A percentile compares a stretch with the other conserved stretches of the same genome.
These are phyloP conservation scores for Lathronympha strigana DNA, from an alignment of 2,888 invertebrate genomes.

Conservation along the genomic window DNA sequence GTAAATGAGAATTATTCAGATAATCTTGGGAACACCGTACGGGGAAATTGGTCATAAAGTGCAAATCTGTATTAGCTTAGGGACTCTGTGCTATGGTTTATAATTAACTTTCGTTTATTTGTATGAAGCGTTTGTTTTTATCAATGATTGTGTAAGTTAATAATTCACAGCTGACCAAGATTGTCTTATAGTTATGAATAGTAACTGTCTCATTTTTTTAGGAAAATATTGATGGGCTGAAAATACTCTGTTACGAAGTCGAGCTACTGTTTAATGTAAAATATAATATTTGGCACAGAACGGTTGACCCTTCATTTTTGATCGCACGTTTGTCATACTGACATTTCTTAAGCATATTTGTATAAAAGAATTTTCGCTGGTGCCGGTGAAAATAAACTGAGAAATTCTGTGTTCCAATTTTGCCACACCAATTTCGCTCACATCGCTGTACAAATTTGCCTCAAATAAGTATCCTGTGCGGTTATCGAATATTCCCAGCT, in stretches of 20 bases:
- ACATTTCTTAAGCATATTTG: constrained; percentile 38
- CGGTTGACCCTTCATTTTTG: constrained; percentile 16
- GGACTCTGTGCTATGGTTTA: constrained; percentile 35
- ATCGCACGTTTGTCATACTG: constrained; percentile 22
- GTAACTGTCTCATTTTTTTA: constrained; percentile 3
- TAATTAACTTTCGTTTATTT: constrained; percentile 39
- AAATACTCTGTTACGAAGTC: neutral
- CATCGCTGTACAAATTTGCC: constrained; percentile 68
- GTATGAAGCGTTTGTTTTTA: constrained; percentile 17
- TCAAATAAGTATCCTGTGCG: constrained; percentile 66
- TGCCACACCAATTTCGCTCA: constrained; percentile 56
- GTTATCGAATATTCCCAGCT: constrained; percentile 66
- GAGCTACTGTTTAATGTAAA: neutral
- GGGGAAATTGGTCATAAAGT: constrained; percentile 41
- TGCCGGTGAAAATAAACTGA: constrained; percentile 46
- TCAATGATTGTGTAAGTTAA: constrained; percentile 15
- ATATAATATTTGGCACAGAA: neutral
- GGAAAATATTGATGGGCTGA: constrained; percentile 2
- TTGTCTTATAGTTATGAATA: constrained; percentile 8
- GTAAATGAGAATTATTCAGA: constrained; percentile 21
- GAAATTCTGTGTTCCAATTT: constrained; percentile 61
- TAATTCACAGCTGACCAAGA: constrained; percentile 8
- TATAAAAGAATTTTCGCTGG: constrained; percentile 40
- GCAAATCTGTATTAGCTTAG: constrained; percentile 43
- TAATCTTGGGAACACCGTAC: constrained; percentile 24